Conservation (phyloP, 2,113 vertebrate genomes). For the Prinia subflava region DNA sequence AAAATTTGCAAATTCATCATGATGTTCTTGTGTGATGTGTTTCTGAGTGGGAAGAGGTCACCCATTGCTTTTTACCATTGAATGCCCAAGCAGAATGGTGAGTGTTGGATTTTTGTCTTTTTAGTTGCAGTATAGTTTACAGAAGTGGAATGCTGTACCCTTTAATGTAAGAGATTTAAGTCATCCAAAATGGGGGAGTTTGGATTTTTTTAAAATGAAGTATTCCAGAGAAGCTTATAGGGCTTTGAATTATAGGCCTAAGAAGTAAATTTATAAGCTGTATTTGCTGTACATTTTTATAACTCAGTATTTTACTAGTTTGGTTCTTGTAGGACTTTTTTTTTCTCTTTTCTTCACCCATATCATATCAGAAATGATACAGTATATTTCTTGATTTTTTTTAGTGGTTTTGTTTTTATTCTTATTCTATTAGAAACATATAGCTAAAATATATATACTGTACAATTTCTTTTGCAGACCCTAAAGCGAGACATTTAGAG, state of each 20-base stretch:
- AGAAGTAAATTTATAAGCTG: background rate
- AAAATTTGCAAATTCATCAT: background rate
- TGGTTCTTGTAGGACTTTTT: background rate
- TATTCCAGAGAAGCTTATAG: background rate
- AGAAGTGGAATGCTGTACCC: background rate
- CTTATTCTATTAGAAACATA: background rate
- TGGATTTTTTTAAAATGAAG: background rate
- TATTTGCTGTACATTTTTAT: background rate
- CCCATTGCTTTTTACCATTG: background rate
- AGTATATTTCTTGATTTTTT: background rate
- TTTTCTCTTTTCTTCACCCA: background rate
- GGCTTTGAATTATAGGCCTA: background rate
- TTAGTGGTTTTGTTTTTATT: background rate
- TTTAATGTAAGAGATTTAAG: background rate
- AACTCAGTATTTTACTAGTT: background rate
- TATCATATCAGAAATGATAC: background rate
- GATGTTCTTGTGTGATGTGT: background rate
- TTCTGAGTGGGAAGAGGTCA: background rate
- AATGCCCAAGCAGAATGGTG: background rate
- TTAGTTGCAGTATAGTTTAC: background rate
- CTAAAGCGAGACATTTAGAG: background rate
- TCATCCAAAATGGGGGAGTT: background rate
- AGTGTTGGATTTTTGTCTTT: background rate
- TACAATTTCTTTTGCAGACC: background rate
- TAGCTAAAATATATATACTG: background rate